Conservation (phyloP, 2,113 vertebrate species). For the Megatriorchis doriae region DNA sequence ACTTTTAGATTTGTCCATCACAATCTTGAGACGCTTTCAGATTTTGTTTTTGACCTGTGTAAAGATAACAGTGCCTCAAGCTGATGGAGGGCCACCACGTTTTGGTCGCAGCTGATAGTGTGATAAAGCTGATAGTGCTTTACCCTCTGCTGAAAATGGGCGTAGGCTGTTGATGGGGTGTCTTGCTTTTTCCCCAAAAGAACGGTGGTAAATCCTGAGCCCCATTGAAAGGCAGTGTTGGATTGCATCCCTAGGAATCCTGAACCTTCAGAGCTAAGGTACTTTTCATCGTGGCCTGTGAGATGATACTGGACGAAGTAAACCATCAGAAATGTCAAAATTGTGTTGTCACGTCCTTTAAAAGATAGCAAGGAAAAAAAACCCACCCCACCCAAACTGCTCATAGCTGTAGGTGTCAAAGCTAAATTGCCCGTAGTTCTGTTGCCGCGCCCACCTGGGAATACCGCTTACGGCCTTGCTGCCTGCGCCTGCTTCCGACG, state of each 20-base stretch:
- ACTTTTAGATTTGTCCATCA: neutral
- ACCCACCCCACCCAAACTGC: neutral
- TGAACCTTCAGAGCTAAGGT: neutral
- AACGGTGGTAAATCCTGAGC: neutral
- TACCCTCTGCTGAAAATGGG: neutral
- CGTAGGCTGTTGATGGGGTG: rapidly evolving
- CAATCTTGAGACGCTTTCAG: rapidly evolving
- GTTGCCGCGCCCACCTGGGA: neutral
- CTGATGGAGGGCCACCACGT: too few relatives aligned
- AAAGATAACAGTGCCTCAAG: neutral
- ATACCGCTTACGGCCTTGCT: rapidly evolving
- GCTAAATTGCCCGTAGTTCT: neutral
- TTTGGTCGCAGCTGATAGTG: rapidly evolving
- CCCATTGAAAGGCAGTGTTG: rapidly evolving
- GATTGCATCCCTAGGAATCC: neutral
- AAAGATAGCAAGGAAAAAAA: neutral
- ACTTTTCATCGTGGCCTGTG: rapidly evolving
- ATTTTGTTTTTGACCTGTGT: neutral
- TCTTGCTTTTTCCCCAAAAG: neutral
- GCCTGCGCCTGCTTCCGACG: rapidly evolving
- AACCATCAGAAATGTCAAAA: neutral
- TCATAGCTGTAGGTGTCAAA: rapidly evolving
- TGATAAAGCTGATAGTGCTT: neutral
- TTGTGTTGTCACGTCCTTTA: neutral
- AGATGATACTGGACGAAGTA: neutral